phyloP scores from a whole-genome alignment of 2,113 vertebrate species.

The Maylandia zebra region DNA sequence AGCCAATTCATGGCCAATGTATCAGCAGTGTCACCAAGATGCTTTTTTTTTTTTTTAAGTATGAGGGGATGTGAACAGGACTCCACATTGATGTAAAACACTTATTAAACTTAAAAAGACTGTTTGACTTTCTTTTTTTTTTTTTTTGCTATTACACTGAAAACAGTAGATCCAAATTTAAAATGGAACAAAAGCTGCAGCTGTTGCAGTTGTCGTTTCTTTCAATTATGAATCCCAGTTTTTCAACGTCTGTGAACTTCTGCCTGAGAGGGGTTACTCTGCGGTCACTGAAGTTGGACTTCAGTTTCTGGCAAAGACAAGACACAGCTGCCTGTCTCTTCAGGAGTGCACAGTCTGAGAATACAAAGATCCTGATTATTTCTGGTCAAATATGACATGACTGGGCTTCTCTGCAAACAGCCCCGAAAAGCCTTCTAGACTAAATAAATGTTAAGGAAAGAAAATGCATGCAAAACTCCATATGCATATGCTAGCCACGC shows the following conservation, averaged over 20 bases:
- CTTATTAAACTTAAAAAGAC: background rate
- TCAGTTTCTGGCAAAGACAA: background rate
- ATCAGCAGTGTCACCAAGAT: background rate
- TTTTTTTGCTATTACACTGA: background rate
- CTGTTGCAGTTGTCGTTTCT: background rate
- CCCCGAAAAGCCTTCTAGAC: background rate
- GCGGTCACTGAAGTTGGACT: background rate
- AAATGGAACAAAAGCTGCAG: background rate
- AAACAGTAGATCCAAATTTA: background rate
- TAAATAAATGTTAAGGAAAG: accelerated
- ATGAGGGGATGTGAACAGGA: background rate
- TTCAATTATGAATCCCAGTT: background rate
- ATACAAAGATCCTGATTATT: background rate
- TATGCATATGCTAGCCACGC: background rate
- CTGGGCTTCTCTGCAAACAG: background rate
- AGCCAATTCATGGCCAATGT: background rate
- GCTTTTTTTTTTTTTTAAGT: background rate
- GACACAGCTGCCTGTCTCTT: background rate
- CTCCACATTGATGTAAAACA: background rate
- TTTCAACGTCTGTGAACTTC: background rate
- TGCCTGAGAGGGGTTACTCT: background rate
- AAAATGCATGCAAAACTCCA: background rate
- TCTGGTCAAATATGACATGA: background rate
- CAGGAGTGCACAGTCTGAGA: background rate
- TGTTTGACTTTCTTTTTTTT: background rate